These are phyloP conservation scores for Montifringilla adamsi DNA, from an alignment of 2,113 vertebrate species.

Conservation along the genomic window DNA sequence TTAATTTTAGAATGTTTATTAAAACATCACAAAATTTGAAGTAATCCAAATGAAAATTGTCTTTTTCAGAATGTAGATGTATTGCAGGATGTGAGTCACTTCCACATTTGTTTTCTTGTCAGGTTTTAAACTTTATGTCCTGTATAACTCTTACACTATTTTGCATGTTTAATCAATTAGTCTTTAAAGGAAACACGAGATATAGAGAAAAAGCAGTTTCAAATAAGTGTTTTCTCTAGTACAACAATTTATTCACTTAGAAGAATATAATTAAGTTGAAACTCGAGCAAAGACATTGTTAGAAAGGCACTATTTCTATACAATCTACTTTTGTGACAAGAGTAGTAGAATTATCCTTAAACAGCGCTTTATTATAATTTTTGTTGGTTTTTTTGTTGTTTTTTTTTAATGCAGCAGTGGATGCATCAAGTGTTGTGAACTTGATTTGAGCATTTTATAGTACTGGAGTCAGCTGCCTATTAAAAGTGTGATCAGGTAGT, in stretches of 20 bases:
- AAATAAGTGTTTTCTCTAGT: slow-evolving; percentile 5
- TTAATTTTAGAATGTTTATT: not conserved
- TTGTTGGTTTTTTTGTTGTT: not conserved
- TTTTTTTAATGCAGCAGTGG: slow-evolving; percentile 64
- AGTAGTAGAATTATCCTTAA: not conserved
- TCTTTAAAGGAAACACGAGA: not conserved
- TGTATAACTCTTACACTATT: not conserved
- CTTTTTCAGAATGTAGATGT: not conserved
- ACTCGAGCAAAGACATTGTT: slow-evolving; percentile 27
- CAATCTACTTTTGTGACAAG: not conserved
- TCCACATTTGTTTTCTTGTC: not conserved
- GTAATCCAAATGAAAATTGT: not conserved
- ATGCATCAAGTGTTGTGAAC: slow-evolving; percentile 80
- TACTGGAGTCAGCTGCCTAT: slow-evolving; percentile 83
- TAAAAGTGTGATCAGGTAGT: slow-evolving; percentile 95
- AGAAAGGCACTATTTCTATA: not conserved
- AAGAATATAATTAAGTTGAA: slow-evolving; percentile 5
- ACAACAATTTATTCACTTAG: not conserved
- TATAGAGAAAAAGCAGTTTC: not conserved
- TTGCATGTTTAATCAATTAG: not conserved
- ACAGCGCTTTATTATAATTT: not conserved
- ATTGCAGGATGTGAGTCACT: not conserved
- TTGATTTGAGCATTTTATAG: slow-evolving; percentile 83
- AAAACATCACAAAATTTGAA: not conserved
- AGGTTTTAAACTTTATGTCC: not conserved